These are phyloP conservation scores for Brachionus plicatilis DNA, from an alignment of 1,140 invertebrate genomes.

Conservation along the genomic window DNA sequence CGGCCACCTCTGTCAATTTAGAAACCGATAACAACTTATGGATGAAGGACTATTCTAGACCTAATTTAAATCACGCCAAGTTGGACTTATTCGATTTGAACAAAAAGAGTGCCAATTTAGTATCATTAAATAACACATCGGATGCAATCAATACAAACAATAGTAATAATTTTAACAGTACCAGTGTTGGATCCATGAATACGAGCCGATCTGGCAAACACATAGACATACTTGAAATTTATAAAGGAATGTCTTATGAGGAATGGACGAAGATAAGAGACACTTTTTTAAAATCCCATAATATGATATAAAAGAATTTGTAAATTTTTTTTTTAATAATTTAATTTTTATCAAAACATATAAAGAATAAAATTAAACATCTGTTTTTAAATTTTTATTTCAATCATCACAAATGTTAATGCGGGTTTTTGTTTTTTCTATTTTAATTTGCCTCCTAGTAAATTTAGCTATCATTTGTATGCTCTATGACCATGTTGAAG, in stretches of 20 bases:
- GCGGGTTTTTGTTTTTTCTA: neutral
- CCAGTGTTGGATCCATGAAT: neutral
- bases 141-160: neutral
- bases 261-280: slow-evolving; percentile 35
- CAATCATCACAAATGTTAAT: neutral
- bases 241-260: slow-evolving; percentile 33
- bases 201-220: neutral
- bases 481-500: neutral
- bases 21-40: slow-evolving; percentile 16
- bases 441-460: neutral
- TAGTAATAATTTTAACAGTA: neutral
- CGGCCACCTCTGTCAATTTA: neutral
- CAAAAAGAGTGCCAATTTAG: neutral
- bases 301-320: slow-evolving; percentile 18
- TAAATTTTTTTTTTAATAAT: neutral
- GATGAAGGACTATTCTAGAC: slow-evolving; percentile 38
- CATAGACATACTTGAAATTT: slow-evolving; percentile 12
- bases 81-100: neutral
- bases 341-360: neutral
- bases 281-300: slow-evolving; percentile 34
- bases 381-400: neutral
- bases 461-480: neutral
- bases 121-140: neutral
- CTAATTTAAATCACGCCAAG: neutral
- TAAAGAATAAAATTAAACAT: neutral